Percentiles rank a stretch among this genome's conserved stretches.
Conservation (phyloP, 2,888 invertebrate species). For the Acrocyrtus sp. region DNA sequence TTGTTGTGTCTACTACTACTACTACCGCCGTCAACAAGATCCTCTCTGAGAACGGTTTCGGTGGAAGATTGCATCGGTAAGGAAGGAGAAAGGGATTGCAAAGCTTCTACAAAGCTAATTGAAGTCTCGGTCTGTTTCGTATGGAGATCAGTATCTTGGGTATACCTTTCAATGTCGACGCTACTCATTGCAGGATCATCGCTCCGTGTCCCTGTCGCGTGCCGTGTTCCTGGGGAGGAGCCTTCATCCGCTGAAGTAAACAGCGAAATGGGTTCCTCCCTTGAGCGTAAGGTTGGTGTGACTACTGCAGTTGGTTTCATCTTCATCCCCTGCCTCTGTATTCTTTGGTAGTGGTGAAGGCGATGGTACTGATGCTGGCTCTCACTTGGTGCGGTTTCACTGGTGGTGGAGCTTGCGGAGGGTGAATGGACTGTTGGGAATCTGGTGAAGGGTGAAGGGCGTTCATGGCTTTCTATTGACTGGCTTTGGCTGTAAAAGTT, state of each 20-base stretch:
- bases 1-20: neutral
- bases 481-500: conserved; percentile 24
- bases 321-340: neutral
- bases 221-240: conserved; percentile 19
- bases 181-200: conserved; percentile 21
- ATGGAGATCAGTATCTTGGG: conserved; percentile 43
- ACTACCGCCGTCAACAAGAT: neutral
- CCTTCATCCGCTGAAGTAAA: conserved; percentile 19
- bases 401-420: neutral
- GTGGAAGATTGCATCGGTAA: too few relatives aligned
- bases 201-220: conserved; percentile 48
- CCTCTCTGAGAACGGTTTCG: neutral
- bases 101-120: too few relatives aligned
- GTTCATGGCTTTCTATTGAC: conserved; percentile 1
- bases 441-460: conserved; percentile 24
- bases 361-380: neutral
- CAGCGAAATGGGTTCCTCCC: conserved; percentile 33
- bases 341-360: neutral
- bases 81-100: too few relatives aligned
- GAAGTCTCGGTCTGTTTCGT: conserved; percentile 44
- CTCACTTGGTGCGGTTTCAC: conserved; percentile 8
- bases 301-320: neutral
- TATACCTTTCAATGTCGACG: conserved; percentile 45
- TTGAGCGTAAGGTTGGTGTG: conserved; percentile 21
- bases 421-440: conserved; percentile 32